Evolutionary conservation across 1,140 invertebrate species (phyloP).

Genomic region (Cryptotermes secundus): DNA sequence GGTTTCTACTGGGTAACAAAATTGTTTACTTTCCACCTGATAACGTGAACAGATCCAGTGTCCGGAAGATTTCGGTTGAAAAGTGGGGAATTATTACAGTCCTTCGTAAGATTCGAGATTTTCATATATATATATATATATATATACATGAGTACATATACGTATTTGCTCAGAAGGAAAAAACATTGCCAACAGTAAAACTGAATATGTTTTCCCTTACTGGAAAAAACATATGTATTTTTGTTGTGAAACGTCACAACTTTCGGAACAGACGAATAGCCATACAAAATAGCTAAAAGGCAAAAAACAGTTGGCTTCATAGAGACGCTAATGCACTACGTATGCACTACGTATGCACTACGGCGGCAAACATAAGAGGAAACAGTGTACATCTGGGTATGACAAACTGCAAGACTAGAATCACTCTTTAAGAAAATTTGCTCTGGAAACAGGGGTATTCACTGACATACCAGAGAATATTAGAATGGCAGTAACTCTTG

Average conservation of each 20-base stretch:
- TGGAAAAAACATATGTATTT: neutral
- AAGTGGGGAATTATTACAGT: too few species aligned
- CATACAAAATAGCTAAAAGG: neutral
- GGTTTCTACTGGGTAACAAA: too few species aligned
- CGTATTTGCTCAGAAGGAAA: too few species aligned
- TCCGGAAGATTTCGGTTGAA: too few species aligned
- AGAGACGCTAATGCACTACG: conserved; percentile 7
- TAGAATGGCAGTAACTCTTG: too few species aligned
- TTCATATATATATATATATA: too few species aligned
- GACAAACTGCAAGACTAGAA: neutral
- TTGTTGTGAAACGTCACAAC: neutral
- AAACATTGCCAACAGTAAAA: too few species aligned
- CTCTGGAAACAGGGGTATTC: neutral
- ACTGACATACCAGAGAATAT: neutral
- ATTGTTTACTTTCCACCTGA: too few species aligned
- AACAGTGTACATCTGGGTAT: neutral
- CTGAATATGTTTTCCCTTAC: neutral
- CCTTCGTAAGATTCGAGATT: too few species aligned
- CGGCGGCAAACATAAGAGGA: neutral
- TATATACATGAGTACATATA: too few species aligned
- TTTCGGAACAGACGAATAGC: neutral
- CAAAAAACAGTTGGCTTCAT: neutral
- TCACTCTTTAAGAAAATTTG: neutral
- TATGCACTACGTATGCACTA: neutral
- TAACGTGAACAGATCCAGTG: too few species aligned